These are phyloP conservation scores for Henricia sp. DNA, from an alignment of 53 echinoderm and acorn worm species.

Conservation along the genomic window DNA sequence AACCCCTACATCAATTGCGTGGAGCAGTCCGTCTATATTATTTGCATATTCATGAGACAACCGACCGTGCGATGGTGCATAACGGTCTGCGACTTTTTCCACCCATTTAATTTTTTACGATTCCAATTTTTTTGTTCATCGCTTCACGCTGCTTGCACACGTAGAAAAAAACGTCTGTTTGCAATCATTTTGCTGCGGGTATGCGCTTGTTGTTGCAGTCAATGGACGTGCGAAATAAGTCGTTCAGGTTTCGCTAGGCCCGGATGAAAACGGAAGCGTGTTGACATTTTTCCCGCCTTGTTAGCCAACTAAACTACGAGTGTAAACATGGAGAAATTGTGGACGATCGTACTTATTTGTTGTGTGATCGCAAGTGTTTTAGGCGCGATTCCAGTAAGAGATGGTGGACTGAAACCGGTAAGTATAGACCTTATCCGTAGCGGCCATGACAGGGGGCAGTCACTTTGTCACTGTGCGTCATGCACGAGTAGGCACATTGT, in stretches of 20 bases:
- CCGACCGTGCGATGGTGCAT: neutral
- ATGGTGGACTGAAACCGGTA: conserved; percentile 29
- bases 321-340: conserved; percentile 7
- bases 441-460: no score
- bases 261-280: conserved; percentile 1
- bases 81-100: neutral
- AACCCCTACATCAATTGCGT: neutral
- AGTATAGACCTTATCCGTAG: neutral
- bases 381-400: conserved; percentile 23
- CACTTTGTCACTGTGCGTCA: no score
- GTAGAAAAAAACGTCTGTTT: neutral
- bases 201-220: neutral
- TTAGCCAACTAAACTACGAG: neutral
- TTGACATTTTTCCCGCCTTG: neutral
- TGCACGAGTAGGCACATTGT: no score
- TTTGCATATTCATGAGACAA: conserved; percentile 4
- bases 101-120: neutral
- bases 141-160: neutral
- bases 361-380: neutral
- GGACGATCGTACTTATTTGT: neutral
- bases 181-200: neutral
- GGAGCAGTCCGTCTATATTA: conserved; percentile 19
- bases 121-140: conserved; percentile 6
- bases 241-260: neutral
- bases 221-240: neutral